phyloP scores from a whole-genome alignment of 2,888 invertebrate species.

The Ophion obscuratus region DNA sequence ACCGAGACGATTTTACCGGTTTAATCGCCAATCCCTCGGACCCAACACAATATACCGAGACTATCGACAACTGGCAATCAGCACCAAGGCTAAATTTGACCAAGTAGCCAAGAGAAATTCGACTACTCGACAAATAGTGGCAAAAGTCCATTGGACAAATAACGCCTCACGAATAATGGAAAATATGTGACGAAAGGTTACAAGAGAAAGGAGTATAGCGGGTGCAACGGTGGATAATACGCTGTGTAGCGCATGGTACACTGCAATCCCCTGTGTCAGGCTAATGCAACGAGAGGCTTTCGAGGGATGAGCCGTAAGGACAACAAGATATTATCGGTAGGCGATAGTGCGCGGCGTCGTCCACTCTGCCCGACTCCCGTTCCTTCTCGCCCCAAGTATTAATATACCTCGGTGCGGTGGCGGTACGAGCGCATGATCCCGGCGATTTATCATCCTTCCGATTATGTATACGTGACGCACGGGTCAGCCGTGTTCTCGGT shows the following conservation, averaged over 20 bases:
- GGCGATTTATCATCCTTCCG: constrained; percentile 39
- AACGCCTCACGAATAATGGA: too few relatives aligned
- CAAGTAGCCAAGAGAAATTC: too few relatives aligned
- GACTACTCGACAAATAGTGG: too few relatives aligned
- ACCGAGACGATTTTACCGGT: too few relatives aligned
- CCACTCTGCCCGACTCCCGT: constrained; percentile 28
- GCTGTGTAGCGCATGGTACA: constrained; percentile 3
- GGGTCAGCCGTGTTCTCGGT: constrained; percentile 25
- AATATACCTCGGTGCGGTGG: constrained; percentile 24
- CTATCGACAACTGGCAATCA: too few relatives aligned
- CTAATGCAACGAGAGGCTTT: constrained; percentile 73
- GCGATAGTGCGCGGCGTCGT: constrained; percentile 63
- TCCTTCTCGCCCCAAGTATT: constrained; percentile 4
- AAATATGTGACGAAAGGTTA: too few relatives aligned
- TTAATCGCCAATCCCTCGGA: too few relatives aligned
- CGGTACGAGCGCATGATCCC: constrained; percentile 20
- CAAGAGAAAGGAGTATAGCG: too few relatives aligned
- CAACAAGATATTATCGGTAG: constrained; percentile 73
- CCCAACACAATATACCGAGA: too few relatives aligned
- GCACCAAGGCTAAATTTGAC: too few relatives aligned
- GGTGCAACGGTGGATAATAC: constrained; percentile 4
- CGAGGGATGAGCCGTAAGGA: constrained; percentile 73
- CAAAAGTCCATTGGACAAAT: too few relatives aligned
- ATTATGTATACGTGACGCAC: constrained; percentile 50
- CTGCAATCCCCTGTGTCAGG: constrained; percentile 45